These are phyloP conservation scores for Glaucidium brasilianum DNA, from an alignment of 2,113 vertebrate species.

Conservation along the genomic window DNA sequence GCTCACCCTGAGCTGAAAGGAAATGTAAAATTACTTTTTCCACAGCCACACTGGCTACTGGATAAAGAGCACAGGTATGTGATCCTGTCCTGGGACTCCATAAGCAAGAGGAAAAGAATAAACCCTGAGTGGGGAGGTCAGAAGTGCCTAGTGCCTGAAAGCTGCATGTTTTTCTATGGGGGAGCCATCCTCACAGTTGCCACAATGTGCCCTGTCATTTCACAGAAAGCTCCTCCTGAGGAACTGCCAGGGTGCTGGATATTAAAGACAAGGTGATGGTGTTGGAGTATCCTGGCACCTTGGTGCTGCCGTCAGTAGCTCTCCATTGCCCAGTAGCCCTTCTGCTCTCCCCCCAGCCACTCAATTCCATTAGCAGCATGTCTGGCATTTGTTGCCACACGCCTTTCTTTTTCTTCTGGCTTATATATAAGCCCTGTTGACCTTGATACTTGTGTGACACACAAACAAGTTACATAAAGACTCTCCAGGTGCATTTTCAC, in stretches of 20 bases:
- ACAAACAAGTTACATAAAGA: slow-evolving; percentile 3
- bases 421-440: neutral
- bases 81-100: neutral
- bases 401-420: neutral
- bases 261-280: neutral
- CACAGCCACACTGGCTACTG: neutral
- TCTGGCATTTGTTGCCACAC: neutral
- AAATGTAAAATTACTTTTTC: neutral
- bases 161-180: neutral
- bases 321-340: neutral
- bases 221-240: neutral
- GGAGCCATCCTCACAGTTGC: neutral
- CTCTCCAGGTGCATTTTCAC: neutral
- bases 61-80: neutral
- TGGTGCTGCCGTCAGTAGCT: neutral
- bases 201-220: rapidly evolving
- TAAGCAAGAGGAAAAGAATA: neutral
- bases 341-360: neutral
- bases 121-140: neutral
- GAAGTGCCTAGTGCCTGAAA: rapidly evolving
- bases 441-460: neutral
- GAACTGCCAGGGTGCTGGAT: neutral
- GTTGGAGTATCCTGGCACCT: neutral
- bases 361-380: neutral
- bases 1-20: neutral